A percentile compares a stretch with the other conserved stretches of the same genome.
Evolutionary conservation across 2,888 invertebrate genomes (phyloP).

Genomic region (Nomada fucata): DNA sequence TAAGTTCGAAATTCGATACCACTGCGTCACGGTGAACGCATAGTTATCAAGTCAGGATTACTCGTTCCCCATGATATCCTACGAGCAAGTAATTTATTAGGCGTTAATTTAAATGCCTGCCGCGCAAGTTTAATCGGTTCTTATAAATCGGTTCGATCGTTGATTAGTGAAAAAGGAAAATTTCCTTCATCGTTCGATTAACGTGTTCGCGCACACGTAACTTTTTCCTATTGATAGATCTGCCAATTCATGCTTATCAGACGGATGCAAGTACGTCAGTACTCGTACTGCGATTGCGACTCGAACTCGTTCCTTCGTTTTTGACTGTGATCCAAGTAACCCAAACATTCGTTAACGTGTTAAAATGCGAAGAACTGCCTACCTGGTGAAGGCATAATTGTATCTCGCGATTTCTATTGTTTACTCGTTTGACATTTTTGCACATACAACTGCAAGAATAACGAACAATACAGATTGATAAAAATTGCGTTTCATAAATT

Average conservation of each 20-base stretch:
- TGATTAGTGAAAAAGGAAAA: neutral
- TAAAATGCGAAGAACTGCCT: neutral
- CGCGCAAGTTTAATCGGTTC: too few relatives aligned
- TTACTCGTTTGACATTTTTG: neutral
- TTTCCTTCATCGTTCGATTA: neutral
- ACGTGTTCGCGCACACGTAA: neutral
- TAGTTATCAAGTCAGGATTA: too few relatives aligned
- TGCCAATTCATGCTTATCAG: neutral
- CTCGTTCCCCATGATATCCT: too few relatives aligned
- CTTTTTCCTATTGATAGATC: neutral
- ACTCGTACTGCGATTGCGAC: slow-evolving; percentile 2
- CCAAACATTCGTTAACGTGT: slow-evolving; percentile 5
- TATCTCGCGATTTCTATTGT: neutral
- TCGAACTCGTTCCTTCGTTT: neutral
- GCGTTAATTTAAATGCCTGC: too few relatives aligned
- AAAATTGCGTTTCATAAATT: neutral
- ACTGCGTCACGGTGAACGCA: neutral
- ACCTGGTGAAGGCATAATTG: neutral
- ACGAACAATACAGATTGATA: neutral
- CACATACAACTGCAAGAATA: neutral
- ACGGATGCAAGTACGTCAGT: neutral
- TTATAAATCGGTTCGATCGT: too few relatives aligned
- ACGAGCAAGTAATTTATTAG: too few relatives aligned
- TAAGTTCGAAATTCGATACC: neutral
- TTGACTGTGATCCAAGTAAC: neutral